Evolutionary conservation across 2,113 vertebrate genomes (phyloP), one percentile per base, ranked within the genome.

Genomic region (Heloderma charlesbogerti): DNA sequence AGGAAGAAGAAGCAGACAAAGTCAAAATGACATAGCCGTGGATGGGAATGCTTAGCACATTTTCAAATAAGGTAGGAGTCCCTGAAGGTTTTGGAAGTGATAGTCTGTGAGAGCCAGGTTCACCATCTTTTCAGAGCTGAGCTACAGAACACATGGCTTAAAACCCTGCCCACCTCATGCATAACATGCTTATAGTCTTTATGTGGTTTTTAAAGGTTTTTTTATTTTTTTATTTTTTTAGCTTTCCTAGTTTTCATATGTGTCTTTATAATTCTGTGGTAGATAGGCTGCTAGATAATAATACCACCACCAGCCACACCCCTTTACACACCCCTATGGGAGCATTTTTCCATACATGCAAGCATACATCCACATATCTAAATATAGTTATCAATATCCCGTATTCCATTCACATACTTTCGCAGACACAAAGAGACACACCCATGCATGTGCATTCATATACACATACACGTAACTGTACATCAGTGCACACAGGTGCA

Each of bases 1-100:
- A 94, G 89, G 91, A 91, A 54, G 93, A 86, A 91, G 93, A 84
- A 92, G 95, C 91, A 95, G 95, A 94, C 94, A 90, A 91, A 92
- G 92, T 89, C 94, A 95, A 92, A 92, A 83, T 93, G 89, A 85
- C 89, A 94, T 94, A 92, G 89, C 4, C 81, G 89, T 94, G 91
- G 94, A 92, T 0, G 79, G 89, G 94, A 92, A 94, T 72, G 88
- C 93, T 90, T 57, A 80, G 63, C 80, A 85, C 43, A 93, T 94
- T 93, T 94, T 95, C 75, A 93, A 94, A 91, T 91, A 89, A 95
- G 95, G 77, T 90, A 54, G 40, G 57, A 88, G 91, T 43, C 27
- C 82, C 74, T 89, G 84, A 83, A 60, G 25, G 27, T 45, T 91
- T 85, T 60, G 29, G 84, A 81, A 51, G 16, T 88, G 48, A 45